Conservation (phyloP, 2,888 invertebrate species). For the Amblyjoppa fuscipennis region DNA sequence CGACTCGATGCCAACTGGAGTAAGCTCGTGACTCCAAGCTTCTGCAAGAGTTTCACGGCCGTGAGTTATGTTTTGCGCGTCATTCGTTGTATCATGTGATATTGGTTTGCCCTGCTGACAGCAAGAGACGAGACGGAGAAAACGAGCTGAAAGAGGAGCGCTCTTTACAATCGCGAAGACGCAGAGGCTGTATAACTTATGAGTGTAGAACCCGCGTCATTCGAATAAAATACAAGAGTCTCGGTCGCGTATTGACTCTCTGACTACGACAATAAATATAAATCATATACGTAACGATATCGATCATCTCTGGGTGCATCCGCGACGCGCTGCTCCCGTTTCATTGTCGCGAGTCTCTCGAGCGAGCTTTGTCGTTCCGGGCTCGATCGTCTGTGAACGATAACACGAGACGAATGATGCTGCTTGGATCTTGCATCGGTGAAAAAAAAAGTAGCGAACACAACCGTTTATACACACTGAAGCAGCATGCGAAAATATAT, state of each 20-base stretch:
- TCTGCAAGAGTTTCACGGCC: neutral
- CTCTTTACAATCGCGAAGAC: constrained; percentile 7
- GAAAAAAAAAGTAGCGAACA: constrained; percentile 4
- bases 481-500: no score
- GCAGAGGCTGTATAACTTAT: neutral
- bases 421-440: neutral
- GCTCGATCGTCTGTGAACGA: constrained; percentile 41
- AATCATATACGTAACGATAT: constrained; percentile 34
- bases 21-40: neutral
- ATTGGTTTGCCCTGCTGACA: neutral
- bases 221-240: constrained; percentile 39
- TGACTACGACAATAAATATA: constrained; percentile 50
- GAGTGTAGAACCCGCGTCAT: constrained; percentile 34
- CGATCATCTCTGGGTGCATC: constrained; percentile 55
- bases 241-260: constrained; percentile 40
- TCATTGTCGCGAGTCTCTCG: constrained; percentile 54
- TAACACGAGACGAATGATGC: constrained; percentile 21
- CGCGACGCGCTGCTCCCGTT: constrained; percentile 57
- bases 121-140: neutral
- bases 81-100: neutral
- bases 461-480: neutral
- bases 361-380: constrained; percentile 47
- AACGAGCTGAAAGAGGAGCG: constrained; percentile 2
- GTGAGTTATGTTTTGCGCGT: neutral
- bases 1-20: neutral